Percentiles rank a stretch among this genome's conserved stretches.
Evolutionary conservation across 2,888 invertebrate genomes (phyloP).

Genomic region (Chalcosyrphus nemorum): DNA sequence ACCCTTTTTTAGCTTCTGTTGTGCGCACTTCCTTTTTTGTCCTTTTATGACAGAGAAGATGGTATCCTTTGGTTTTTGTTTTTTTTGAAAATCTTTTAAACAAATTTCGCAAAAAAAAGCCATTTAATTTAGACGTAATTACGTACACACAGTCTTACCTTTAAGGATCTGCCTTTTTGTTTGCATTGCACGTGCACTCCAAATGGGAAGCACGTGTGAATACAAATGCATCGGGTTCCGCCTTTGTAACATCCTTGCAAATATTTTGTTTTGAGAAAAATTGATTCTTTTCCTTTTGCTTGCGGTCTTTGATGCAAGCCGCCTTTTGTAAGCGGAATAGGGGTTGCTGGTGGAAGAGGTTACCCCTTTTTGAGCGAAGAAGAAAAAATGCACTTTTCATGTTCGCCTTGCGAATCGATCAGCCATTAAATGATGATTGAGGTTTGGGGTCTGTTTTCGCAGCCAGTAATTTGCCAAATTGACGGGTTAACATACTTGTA

Average conservation of each 20-base stretch:
- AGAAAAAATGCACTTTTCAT: conserved; percentile 66
- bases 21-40: no score
- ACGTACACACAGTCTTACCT: conserved; percentile 45
- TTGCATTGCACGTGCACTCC: conserved; percentile 59
- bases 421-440: conserved; percentile 70
- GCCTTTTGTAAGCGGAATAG: conserved; percentile 28
- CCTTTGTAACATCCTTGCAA: conserved; percentile 68
- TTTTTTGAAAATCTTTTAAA: background rate
- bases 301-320: conserved; percentile 65
- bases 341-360: conserved; percentile 40
- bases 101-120: conserved; percentile 6
- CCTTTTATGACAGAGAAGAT: conserved; percentile 48
- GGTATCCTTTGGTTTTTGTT: background rate
- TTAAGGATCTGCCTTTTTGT: background rate
- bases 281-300: conserved; percentile 52
- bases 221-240: conserved; percentile 62
- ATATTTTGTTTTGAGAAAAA: conserved; percentile 71
- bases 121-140: conserved; percentile 57
- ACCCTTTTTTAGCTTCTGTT: conserved; percentile 57
- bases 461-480: conserved; percentile 69
- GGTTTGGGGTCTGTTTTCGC: conserved; percentile 47
- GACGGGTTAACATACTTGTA: conserved; percentile 52
- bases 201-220: conserved; percentile 70
- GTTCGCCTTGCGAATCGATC: conserved; percentile 39
- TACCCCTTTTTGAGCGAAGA: conserved; percentile 46